These are phyloP conservation scores for Calvadosia cruxmelitensis DNA, from an alignment of 30 jellyfish, hydroid and myxozoan genomes.

Conservation along the genomic window DNA sequence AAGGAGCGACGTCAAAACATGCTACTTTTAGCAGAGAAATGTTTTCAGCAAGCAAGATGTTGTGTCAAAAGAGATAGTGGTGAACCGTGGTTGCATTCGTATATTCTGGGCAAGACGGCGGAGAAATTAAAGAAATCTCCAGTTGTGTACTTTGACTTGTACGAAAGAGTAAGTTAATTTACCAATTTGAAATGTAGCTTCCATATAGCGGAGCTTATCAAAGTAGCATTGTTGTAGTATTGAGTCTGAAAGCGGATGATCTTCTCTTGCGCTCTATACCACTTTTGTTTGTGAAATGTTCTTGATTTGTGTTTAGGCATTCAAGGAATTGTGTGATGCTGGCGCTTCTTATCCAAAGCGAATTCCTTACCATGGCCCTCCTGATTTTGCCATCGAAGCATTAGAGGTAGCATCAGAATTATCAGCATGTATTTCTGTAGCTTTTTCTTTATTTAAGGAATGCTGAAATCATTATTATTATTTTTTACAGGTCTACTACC, in stretches of 20 bases:
- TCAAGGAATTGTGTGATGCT: constrained; percentile 51
- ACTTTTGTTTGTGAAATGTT: not conserved
- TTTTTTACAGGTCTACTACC: constrained; percentile 54
- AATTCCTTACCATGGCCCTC: constrained; percentile 79
- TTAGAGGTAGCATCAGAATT: constrained; percentile 63
- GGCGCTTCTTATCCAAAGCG: constrained; percentile 67
- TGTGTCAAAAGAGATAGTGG: constrained; percentile 51
- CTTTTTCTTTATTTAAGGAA: not conserved
- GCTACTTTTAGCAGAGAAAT: constrained; percentile 53
- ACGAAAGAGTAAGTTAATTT: constrained; percentile 47
- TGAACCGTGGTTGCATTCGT: constrained; percentile 93
- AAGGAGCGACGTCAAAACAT: constrained; percentile 39
- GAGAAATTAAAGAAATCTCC: constrained; percentile 60
- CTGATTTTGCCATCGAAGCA: constrained; percentile 78
- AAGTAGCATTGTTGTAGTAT: no score
- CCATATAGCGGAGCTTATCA: no score
- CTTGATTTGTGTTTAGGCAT: constrained; percentile 48
- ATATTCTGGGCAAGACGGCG: constrained; percentile 81
- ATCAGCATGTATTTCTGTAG: not conserved
- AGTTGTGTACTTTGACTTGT: constrained; percentile 26
- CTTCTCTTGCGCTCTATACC: not conserved
- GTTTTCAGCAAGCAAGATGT: constrained; percentile 61
- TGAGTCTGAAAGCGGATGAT: no score
- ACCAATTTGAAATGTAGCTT: no score
- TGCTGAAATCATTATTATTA: not conserved